Percentiles rank a stretch among this genome's conserved stretches.
Evolutionary conservation across 2,797 vertebrate species (phyloP).

Genomic region (Pelochelys cantorii): DNA sequence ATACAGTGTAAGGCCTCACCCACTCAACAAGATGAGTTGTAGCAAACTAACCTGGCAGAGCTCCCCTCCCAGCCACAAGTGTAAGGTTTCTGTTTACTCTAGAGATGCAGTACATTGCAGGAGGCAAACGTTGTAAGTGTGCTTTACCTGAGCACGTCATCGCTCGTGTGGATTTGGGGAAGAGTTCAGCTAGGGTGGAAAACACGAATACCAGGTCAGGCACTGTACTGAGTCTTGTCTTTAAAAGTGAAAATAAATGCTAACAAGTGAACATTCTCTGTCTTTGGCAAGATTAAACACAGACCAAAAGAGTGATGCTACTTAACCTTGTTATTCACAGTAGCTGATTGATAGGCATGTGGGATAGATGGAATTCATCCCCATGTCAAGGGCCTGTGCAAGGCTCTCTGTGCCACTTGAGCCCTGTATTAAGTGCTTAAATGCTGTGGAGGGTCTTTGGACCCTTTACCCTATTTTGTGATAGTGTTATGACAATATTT

Average conservation of each 20-base stretch:
- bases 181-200: slow-evolving; percentile 75
- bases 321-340: slow-evolving; percentile 68
- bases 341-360: slow-evolving; percentile 45
- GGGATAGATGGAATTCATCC: slow-evolving; percentile 35
- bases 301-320: slow-evolving; percentile 54
- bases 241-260: slow-evolving; percentile 45
- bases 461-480: background rate
- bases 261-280: slow-evolving; percentile 51
- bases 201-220: slow-evolving; percentile 73
- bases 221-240: slow-evolving; percentile 68
- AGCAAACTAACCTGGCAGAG: slow-evolving; percentile 28
- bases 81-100: slow-evolving; percentile 41
- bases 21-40: background rate
- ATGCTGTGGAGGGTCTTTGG: background rate
- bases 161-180: slow-evolving; percentile 74
- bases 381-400: slow-evolving; percentile 31
- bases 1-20: background rate
- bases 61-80: slow-evolving; percentile 62
- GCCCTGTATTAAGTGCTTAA: background rate
- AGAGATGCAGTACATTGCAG: slow-evolving; percentile 70
- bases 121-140: slow-evolving; percentile 67
- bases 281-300: slow-evolving; percentile 63
- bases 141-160: too few species aligned
- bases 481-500: slow-evolving; percentile 1
- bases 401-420: slow-evolving; percentile 29